Base-by-base conservation (phyloP, 2,113 vertebrate genomes). In the Pampusana beccarii region DNA sequence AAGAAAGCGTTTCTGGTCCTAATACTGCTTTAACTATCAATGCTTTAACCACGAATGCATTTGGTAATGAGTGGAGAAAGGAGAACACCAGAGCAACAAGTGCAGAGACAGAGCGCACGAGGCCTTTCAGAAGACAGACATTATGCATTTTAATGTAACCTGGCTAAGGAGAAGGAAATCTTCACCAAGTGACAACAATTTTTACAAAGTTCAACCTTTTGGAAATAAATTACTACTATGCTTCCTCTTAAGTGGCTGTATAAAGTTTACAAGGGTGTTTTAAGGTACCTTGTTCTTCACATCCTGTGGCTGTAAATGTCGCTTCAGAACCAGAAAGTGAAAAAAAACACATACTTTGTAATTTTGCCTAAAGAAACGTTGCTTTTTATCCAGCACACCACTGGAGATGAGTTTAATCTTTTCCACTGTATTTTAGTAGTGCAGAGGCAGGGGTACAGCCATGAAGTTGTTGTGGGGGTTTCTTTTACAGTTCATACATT, bases 221-320 rank as follows among this genome's bases (percentile, higher is more conserved):
- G 40, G 29, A 92, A 94, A 87, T 94, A 91, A 90, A 87, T 90
- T 82, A 54, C 34, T 73, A 44, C 38, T 1, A 1, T 80, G 46
- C 51, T 95, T 89, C 88, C 66, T 57, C 85, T 92, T 85, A 88
- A 88, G 50, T 83, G 50, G 36, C 28, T 95, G 19, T 82, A 58
- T 87, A 94, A 95, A 93, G 48, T 93, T 91, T 92, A 86, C 36
- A 92, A 88, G 77, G 54, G 38, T 13, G 9, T 84, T 95, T 90
- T 77, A 95, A 91, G 23, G 33, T 50, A 67, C 48, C 25, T 93
- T 77, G n/a, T 40, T 93, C 83, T 94, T 89, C 95, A 96, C 86
- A 90, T 95, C 62, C 56, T 53, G 17, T 61, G 73, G 34, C 40
- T 83, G 42, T 73, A 92, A 94, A 94, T 70, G 65, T 9, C 48